A percentile compares a stretch with the other conserved stretches of the same genome.
These are phyloP conservation scores for Lasaia peninsularis DNA, from an alignment of 1,140 invertebrate species.

Conservation along the genomic window DNA sequence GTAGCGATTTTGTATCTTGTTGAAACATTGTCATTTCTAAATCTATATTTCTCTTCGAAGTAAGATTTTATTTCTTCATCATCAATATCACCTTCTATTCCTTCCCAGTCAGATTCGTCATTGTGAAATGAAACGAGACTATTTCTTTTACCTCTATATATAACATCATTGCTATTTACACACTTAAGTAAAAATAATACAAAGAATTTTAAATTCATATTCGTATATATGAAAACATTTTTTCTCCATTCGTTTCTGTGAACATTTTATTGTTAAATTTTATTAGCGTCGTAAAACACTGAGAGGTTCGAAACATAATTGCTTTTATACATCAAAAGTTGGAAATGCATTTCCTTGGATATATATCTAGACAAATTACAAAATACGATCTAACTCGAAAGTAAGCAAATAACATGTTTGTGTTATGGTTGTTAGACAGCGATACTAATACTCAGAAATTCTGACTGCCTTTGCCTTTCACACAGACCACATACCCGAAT, in stretches of 20 bases:
- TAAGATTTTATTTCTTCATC: constrained; percentile 43
- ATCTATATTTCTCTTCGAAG: constrained; percentile 55
- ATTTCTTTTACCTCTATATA: neutral
- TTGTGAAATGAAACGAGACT: neutral
- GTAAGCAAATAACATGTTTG: too few relatives aligned
- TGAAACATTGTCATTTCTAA: constrained; percentile 48
- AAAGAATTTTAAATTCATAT: constrained; percentile 4
- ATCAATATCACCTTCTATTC: constrained; percentile 20
- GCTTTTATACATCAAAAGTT: neutral
- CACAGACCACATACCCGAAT: too few relatives aligned
- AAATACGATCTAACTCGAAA: too few relatives aligned
- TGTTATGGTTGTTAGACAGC: too few relatives aligned
- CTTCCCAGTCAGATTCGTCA: constrained; percentile 8
- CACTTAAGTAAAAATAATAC: neutral
- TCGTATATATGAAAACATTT: neutral
- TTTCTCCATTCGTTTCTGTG: neutral
- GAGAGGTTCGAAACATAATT: neutral
- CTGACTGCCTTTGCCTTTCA: too few relatives aligned
- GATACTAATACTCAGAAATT: too few relatives aligned
- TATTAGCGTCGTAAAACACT: neutral
- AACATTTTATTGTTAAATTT: constrained; percentile 1
- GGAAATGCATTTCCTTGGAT: neutral
- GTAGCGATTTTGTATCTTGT: constrained; percentile 44
- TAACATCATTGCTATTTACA: neutral
- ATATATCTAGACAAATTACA: too few relatives aligned